phyloP scores from a whole-genome alignment of 2,113 vertebrate genomes.

The Narcine bancroftii region DNA sequence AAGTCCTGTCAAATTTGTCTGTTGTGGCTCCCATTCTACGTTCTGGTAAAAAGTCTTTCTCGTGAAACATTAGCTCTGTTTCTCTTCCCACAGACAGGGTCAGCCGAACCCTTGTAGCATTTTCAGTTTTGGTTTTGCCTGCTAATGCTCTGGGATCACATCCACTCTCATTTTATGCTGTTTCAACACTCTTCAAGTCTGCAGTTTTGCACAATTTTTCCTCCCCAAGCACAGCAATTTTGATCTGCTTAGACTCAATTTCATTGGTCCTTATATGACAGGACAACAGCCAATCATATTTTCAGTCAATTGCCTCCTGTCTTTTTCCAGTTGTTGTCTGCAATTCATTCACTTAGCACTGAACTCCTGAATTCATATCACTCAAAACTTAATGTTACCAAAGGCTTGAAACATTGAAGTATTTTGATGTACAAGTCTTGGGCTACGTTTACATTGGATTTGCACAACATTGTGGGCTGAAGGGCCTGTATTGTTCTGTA shows the following conservation, averaged over 20 bases:
- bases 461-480: too few relatives aligned
- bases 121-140: too few relatives aligned
- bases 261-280: too few relatives aligned
- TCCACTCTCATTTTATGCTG: not conserved
- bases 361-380: not conserved
- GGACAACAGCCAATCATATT: too few relatives aligned
- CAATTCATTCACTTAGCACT: not conserved
- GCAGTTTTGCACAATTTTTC: not conserved
- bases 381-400: not conserved
- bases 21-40: not conserved
- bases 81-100: too few relatives aligned
- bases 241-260: not conserved
- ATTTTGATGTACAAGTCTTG: not conserved
- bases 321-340: too few relatives aligned
- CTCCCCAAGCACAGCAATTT: not conserved
- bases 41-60: too few relatives aligned
- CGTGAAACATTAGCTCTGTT: too few relatives aligned
- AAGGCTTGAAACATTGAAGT: not conserved
- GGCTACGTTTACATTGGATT: too few relatives aligned
- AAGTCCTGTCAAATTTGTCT: not conserved
- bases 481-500: too few relatives aligned
- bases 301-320: too few relatives aligned
- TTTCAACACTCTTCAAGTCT: not conserved
- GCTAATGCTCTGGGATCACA: not conserved
- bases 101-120: too few relatives aligned